These are phyloP conservation scores for Nephotettix cincticeps DNA, from an alignment of 1,140 invertebrate genomes.

Conservation along the genomic window DNA sequence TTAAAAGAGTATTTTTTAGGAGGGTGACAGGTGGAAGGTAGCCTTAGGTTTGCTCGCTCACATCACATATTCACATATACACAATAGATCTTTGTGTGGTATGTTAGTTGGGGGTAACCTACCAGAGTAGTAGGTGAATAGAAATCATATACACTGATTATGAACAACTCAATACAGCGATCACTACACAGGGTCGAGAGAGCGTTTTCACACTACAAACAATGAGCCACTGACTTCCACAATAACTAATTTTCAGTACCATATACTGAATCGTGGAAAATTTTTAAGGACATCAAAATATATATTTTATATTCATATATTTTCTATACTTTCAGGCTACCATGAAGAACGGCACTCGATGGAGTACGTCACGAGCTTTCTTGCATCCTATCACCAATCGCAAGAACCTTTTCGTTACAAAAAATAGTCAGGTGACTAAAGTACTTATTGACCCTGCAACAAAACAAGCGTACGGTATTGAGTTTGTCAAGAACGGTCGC, in stretches of 20 bases:
- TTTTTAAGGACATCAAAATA: not conserved
- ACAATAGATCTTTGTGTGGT: no score
- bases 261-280: not conserved
- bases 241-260: not conserved
- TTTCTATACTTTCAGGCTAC: slow-evolving; percentile 67
- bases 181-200: no score
- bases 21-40: no score
- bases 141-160: no score
- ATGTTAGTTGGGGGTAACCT: no score
- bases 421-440: slow-evolving; percentile 63
- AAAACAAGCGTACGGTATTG: slow-evolving; percentile 64
- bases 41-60: no score
- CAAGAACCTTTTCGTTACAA: slow-evolving; percentile 64
- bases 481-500: slow-evolving; percentile 55
- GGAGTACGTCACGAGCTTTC: slow-evolving; percentile 73
- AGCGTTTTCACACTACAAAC: no score
- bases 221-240: not conserved
- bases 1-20: no score
- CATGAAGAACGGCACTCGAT: slow-evolving; percentile 67
- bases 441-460: slow-evolving; percentile 67
- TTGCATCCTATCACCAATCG: slow-evolving; percentile 63
- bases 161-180: no score
- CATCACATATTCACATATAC: no score
- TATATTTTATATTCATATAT: no score
- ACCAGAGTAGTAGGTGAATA: no score